Evolutionary conservation across 2,113 vertebrate species (phyloP).

Genomic region (Corydoras sp.): DNA sequence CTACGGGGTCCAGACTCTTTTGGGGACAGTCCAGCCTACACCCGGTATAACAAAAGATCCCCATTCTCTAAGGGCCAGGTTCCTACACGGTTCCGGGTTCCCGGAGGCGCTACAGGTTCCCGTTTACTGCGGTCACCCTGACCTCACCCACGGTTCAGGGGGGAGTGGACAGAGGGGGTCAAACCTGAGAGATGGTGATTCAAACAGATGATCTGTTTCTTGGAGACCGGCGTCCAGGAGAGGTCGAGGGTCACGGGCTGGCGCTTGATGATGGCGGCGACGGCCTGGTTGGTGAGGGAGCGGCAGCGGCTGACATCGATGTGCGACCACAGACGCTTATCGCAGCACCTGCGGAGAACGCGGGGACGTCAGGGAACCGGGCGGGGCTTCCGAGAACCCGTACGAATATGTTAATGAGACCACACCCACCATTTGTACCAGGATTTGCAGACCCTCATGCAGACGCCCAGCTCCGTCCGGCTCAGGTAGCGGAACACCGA

Average conservation of each 20-base stretch:
- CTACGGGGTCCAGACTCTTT: no score
- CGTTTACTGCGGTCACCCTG: no score
- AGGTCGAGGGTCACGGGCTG: constrained; percentile 88
- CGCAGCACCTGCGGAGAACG: constrained; percentile 63
- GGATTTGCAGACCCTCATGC: constrained; percentile 96
- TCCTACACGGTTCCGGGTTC: no score
- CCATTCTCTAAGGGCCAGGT: no score
- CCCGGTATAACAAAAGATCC: no score
- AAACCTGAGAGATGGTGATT: constrained; percentile 87
- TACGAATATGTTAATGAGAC: no score
- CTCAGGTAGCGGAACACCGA: constrained; percentile 88
- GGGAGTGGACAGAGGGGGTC: not conserved
- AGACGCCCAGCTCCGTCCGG: constrained; percentile 85
- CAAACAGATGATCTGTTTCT: constrained; percentile 92
- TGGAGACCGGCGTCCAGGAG: constrained; percentile 94
- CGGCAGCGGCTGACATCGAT: constrained; percentile 90
- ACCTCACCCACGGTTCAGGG: not conserved
- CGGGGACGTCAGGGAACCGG: no score
- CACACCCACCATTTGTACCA: constrained; percentile 99
- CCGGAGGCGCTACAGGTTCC: no score
- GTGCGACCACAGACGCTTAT: constrained; percentile 92
- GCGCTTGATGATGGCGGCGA: constrained; percentile 88
- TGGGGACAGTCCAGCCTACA: no score
- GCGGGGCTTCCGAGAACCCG: no score
- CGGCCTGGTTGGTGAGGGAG: constrained; percentile 82